Evolutionary conservation across 2,888 invertebrate genomes (phyloP).

Genomic region (Plagodis pulveraria): DNA sequence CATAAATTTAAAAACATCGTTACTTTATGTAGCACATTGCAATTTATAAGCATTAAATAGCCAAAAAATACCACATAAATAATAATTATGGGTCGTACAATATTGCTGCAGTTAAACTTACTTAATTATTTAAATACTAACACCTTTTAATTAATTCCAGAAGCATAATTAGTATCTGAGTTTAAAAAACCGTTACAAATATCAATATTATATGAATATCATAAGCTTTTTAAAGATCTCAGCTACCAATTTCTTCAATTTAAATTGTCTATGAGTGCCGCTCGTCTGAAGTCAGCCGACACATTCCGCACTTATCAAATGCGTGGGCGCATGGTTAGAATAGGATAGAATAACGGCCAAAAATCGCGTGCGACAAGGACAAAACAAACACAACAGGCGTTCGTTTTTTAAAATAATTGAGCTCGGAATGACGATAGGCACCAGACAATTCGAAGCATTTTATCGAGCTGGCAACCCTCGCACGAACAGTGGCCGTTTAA

Average conservation of each 20-base stretch:
- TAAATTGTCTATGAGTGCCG: conserved; percentile 82
- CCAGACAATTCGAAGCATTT: conserved; percentile 76
- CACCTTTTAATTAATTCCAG: too few relatives aligned
- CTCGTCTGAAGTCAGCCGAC: conserved; percentile 82
- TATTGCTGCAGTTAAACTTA: background rate
- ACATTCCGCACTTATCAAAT: conserved; percentile 80
- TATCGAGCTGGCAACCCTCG: conserved; percentile 76
- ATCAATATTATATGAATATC: conserved; percentile 51
- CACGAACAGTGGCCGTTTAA: conserved; percentile 72
- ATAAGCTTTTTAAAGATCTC: conserved; percentile 64
- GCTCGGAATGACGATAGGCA: conserved; percentile 81
- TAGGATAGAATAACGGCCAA: conserved; percentile 56
- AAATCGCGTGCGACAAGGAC: conserved; percentile 67
- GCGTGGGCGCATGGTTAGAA: conserved; percentile 67
- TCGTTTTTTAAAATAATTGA: conserved; percentile 83
- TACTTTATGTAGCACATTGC: background rate
- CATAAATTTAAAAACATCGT: too few relatives aligned
- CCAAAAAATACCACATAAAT: too few relatives aligned
- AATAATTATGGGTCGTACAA: too few relatives aligned
- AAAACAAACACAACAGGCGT: conserved; percentile 60
- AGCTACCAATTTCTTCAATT: conserved; percentile 81
- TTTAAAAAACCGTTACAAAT: conserved; percentile 2
- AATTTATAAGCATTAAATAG: too few relatives aligned
- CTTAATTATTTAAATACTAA: background rate
- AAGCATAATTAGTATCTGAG: background rate